Evolutionary conservation across 2,888 invertebrate genomes (phyloP), one percentile per base, ranked within the genome.

Genomic region (Drosophila fungiperda): DNA sequence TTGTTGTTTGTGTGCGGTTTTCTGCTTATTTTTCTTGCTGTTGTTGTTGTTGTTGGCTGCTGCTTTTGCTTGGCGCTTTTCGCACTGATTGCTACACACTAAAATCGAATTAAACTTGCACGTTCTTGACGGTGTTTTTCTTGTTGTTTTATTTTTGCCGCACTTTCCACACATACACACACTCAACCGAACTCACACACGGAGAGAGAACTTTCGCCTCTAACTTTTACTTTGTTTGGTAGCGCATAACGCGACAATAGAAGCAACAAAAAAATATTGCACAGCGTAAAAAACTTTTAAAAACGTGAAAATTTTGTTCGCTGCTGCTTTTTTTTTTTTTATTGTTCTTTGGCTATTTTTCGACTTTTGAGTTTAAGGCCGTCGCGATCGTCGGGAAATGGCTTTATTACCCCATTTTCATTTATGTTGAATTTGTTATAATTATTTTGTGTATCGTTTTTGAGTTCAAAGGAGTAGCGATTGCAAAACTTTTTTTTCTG

Each of bases 71-170:
- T 75, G 68, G 52, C 70, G 82, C 79, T 85, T 84, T 70, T 82
- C 69, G 66, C 76, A 86, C 87, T 90, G 82, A 90, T 87, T 87
- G 89, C 88, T 88, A 72, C 82, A 81, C 81, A 88, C 86, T 82
- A 82, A 90, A 90, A 90, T 87, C 82, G 80, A 90, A 88, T 88
- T 87, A 90, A 90, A 88, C 83, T 87, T 89, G 87, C 74, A 68
- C 76, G 80, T 64, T 60, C 35, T 57, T 59, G 63, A 69, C 67
- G 17, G 53, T 63, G 62, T 58, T 53, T 61, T 52, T 49, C 12
- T 54, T 59, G 63, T 36, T 71, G 76, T 65, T 67, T 53, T 63
- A 68, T 61, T 78, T 69, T 73, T 68, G 77, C 76, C 80, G 89
- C 87, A 85, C 89, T 85, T 79, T 73, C 77, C 73, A 76, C 53